These are phyloP conservation scores for Drosophila cognata DNA, from an alignment of 2,888 invertebrate species.

Conservation along the genomic window DNA sequence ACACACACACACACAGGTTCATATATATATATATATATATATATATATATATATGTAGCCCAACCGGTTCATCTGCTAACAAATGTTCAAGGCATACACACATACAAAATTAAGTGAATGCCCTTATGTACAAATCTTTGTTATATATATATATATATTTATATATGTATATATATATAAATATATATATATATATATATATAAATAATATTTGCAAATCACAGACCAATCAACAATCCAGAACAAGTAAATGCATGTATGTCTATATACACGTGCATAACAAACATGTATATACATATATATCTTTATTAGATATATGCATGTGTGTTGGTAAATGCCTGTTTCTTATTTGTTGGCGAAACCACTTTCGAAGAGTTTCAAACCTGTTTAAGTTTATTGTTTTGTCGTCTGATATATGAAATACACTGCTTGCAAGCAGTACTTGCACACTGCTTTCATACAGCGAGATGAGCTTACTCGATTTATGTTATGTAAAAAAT, in stretches of 20 bases:
- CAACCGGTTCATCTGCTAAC: background rate
- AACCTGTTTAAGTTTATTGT: slow-evolving; percentile 10
- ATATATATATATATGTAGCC: too few species aligned
- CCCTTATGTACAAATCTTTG: background rate
- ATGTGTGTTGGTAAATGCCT: background rate
- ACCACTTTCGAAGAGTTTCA: slow-evolving; percentile 2
- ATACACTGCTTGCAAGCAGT: background rate
- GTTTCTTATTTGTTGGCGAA: background rate
- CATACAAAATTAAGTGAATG: background rate
- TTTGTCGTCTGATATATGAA: background rate
- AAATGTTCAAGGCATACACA: background rate
- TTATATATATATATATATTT: background rate
- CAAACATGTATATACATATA: background rate
- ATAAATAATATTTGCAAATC: background rate
- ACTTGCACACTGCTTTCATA: background rate
- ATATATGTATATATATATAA: background rate
- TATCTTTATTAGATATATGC: background rate
- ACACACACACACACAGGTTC: background rate
- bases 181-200: background rate
- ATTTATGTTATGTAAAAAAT: background rate
- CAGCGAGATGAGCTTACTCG: background rate
- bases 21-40: background rate
- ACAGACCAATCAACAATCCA: background rate
- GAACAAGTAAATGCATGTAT: background rate
- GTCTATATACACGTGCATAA: background rate